These are phyloP conservation scores for Cydia splendana DNA, from an alignment of 1,140 invertebrate genomes.

Conservation along the genomic window DNA sequence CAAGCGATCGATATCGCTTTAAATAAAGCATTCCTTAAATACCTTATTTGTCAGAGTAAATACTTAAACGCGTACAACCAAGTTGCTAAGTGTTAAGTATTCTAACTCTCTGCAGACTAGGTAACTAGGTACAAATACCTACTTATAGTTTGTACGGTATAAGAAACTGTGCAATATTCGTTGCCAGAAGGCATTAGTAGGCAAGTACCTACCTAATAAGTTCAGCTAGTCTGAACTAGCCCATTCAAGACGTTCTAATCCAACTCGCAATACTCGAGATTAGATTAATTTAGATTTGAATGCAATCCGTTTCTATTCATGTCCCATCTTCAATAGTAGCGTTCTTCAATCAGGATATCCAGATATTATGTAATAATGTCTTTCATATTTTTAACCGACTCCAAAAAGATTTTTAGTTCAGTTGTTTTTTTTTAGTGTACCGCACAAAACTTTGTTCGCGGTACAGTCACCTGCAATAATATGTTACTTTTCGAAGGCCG, in stretches of 20 bases:
- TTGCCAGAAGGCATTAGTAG: not conserved
- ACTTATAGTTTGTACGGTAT: not conserved
- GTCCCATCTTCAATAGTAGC: not conserved
- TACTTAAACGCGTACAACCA: not conserved
- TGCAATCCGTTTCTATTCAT: not conserved
- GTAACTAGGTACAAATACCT: not conserved
- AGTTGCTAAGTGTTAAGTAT: not conserved
- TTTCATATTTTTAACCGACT: not conserved
- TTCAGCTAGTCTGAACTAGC: not conserved
- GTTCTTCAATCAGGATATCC: not conserved
- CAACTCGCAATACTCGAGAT: not conserved
- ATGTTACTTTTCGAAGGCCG: no score
- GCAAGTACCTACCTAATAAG: not conserved
- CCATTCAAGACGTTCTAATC: not conserved
- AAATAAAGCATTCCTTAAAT: not conserved
- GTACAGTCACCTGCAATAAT: no score
- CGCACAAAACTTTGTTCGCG: no score
- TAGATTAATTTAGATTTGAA: conserved; percentile 14
- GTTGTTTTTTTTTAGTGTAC: no score
- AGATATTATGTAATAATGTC: not conserved
- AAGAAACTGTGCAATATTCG: not conserved
- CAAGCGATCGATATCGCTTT: not conserved
- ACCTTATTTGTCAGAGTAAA: not conserved
- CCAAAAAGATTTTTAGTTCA: not conserved
- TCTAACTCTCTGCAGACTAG: no score